Percentiles rank a stretch among this genome's conserved stretches.
Evolutionary conservation across 2,888 invertebrate species (phyloP).

Genomic region (Lepidochrysops patricia): DNA sequence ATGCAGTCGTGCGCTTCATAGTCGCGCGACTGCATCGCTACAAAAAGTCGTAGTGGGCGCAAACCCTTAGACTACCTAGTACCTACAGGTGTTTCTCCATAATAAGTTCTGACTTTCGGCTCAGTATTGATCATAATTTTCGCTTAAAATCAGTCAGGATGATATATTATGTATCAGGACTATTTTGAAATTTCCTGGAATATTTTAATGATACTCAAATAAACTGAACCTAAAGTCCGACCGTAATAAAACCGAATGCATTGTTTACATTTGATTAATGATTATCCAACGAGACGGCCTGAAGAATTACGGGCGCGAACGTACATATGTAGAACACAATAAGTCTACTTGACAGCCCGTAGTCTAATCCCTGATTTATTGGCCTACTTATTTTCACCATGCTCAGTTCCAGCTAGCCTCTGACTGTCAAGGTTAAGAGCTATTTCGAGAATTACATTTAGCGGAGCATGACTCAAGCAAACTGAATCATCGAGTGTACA

Average conservation of each 20-base stretch:
- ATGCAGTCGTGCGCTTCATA: too few species aligned
- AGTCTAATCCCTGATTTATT: slow-evolving; percentile 12
- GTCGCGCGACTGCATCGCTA: too few species aligned
- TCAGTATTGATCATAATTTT: too few species aligned
- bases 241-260: neutral
- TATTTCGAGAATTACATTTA: slow-evolving; percentile 65
- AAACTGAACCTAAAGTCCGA: neutral
- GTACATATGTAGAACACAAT: slow-evolving; percentile 1
- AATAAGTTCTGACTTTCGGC: too few species aligned
- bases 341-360: neutral
- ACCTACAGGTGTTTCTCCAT: too few species aligned
- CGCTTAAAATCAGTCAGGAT: neutral
- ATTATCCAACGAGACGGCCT: neutral
- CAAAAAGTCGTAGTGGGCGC: too few species aligned
- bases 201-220: neutral
- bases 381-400: slow-evolving; percentile 14
- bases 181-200: too few species aligned
- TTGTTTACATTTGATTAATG: neutral
- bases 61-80: too few species aligned
- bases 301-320: neutral
- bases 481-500: slow-evolving; percentile 48
- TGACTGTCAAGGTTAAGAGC: slow-evolving; percentile 57
- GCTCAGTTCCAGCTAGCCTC: slow-evolving; percentile 14
- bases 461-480: slow-evolving; percentile 54
- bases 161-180: too few species aligned